Conservation (phyloP, 2,888 invertebrate genomes). For the Tenthredo notha region DNA sequence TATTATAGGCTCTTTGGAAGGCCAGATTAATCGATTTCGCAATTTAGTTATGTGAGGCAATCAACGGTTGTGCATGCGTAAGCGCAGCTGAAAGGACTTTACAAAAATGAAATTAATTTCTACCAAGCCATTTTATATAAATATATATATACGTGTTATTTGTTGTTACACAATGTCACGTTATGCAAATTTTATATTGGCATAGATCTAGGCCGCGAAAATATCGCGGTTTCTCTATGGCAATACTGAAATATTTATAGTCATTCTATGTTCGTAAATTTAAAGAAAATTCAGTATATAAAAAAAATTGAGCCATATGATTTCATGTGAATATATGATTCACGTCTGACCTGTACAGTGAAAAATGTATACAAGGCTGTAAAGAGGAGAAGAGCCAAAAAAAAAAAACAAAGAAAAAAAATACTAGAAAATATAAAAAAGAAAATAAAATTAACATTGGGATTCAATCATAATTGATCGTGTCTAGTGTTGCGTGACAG, state of each 20-base stretch:
- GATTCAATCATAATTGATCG: background rate
- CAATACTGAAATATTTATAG: background rate
- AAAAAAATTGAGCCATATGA: too few relatives aligned
- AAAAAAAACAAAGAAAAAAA: too few relatives aligned
- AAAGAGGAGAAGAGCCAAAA: background rate
- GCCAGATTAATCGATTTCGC: background rate
- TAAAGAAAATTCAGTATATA: background rate
- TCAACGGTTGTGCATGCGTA: background rate
- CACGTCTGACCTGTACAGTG: background rate
- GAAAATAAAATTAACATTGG: background rate
- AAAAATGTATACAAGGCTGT: background rate
- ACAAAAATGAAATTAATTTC: background rate
- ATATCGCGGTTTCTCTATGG: background rate
- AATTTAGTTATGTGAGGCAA: background rate
- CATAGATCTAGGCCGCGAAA: background rate
- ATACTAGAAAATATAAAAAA: background rate
- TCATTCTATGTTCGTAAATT: too few relatives aligned
- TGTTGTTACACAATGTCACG: background rate
- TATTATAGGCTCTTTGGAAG: background rate
- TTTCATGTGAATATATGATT: too few relatives aligned
- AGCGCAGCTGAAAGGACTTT: background rate
- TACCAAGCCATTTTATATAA: background rate
- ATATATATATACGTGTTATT: background rate
- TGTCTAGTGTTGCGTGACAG: constrained; percentile 8
- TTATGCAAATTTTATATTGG: background rate